These are phyloP conservation scores for Agelaius tricolor DNA, from an alignment of 2,113 vertebrate genomes.

Conservation along the genomic window DNA sequence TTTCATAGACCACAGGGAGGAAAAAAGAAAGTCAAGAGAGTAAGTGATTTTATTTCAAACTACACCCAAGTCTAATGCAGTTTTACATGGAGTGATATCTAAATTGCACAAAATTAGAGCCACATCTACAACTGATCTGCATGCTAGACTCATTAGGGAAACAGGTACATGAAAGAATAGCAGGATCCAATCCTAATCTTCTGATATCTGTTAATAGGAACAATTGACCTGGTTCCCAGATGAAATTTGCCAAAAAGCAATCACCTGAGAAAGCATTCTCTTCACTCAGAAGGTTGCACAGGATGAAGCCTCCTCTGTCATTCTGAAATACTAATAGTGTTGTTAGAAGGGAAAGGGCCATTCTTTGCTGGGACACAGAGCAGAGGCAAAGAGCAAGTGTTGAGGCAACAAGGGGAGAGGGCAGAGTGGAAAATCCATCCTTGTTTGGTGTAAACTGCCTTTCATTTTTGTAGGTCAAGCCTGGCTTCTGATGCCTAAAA, in stretches of 20 bases:
- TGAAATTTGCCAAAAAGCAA: background rate
- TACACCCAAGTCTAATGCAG: background rate
- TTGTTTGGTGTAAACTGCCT: background rate
- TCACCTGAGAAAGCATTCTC: background rate
- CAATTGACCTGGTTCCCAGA: background rate
- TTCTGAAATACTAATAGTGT: background rate
- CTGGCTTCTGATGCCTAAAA: background rate
- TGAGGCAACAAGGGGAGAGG: background rate
- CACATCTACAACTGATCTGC: background rate
- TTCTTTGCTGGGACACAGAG: background rate
- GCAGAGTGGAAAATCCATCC: background rate
- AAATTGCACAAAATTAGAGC: background rate
- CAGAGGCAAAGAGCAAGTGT: background rate
- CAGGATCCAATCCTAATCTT: background rate
- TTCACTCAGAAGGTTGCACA: background rate
- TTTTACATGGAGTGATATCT: background rate
- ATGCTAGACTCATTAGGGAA: background rate
- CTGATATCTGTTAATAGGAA: background rate
- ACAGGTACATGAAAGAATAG: background rate
- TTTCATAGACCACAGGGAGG: slow-evolving; percentile 48
- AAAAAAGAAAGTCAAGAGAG: slow-evolving; percentile 18
- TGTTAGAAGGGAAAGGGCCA: background rate
- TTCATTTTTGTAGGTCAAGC: background rate
- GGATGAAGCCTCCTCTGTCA: background rate
- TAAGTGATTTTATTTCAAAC: slow-evolving; percentile 43